Base-by-base conservation (phyloP, 2,113 vertebrate genomes). In the Syngnathoides biaculeatus region DNA sequence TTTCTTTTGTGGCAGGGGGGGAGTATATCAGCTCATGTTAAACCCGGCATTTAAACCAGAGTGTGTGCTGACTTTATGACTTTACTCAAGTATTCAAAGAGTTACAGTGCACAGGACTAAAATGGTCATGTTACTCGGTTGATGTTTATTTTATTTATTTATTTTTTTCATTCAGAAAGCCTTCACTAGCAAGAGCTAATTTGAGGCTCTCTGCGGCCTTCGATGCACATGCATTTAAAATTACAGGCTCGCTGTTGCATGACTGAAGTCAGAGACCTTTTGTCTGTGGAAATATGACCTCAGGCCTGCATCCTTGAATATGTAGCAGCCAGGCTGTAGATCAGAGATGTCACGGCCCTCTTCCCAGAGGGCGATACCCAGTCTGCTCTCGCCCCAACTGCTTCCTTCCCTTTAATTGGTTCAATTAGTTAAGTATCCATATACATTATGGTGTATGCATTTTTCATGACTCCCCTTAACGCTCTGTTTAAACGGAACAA, bases 381-480 rank as follows among this genome's bases (percentile, higher is more conserved):
- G 68, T 55, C 81, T 83, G 81, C 71, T 85, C 81, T 74, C 81
- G 81, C 74, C 85, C 86, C 79, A 89, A 89, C 79, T 82, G 67
- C 65, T 77, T 79, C 77, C 81, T 84, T 83, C 79, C 60, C 58
- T 86, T 90, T 90, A 90, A 90, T 90, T 89, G 84, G 89, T 85
- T 90, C 87, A 91, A 90, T 91, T 91, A 91, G 89, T 88, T 85
- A 88, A 89, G 85, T 87, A 89, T 91, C 86, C 79, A 84, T 86
- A 88, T 89, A 87, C 87, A 88, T 89, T 89, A 89, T 86, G 56
- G 68, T 68, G 71, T 53, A 90, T 91, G 85, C 89, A 91, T 92
- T 89, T 91, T 91, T 90, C 90, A 92, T 90, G 90, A 89, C 84
- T 84, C 85, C 56, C 86, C 86, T 87, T 84, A 89, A 88, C 82